Conservation (phyloP, 2,888 invertebrate genomes). For the Eristalis pertinax region DNA sequence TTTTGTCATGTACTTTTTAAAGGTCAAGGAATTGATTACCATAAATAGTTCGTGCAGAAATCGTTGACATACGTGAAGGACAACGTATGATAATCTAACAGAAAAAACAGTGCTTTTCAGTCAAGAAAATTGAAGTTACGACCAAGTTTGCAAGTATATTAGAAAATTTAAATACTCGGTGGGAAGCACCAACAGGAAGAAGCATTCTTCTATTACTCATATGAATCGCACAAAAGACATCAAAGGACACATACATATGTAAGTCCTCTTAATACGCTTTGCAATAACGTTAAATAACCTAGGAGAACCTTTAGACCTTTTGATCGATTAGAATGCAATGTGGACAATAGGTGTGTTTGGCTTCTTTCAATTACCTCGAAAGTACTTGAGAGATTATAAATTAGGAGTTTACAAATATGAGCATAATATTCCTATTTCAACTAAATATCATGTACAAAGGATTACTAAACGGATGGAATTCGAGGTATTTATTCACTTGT, state of each 20-base stretch:
- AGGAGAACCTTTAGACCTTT: not conserved
- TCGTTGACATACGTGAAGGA: not conserved
- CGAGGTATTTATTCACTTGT: too few relatives aligned
- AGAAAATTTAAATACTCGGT: slow-evolving; percentile 27
- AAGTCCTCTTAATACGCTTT: slow-evolving; percentile 2
- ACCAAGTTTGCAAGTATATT: not conserved
- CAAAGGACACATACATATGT: slow-evolving; percentile 22
- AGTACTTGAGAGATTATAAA: too few relatives aligned
- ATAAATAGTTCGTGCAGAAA: not conserved
- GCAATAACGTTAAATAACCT: not conserved
- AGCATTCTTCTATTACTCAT: slow-evolving; percentile 1
- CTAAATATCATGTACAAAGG: too few relatives aligned
- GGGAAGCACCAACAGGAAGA: not conserved
- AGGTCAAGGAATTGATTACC: slow-evolving; percentile 23
- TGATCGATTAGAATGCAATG: too few relatives aligned
- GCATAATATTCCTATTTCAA: too few relatives aligned
- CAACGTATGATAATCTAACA: not conserved
- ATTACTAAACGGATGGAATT: too few relatives aligned
- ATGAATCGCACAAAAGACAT: not conserved
- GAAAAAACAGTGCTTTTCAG: not conserved
- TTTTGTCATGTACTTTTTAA: not conserved
- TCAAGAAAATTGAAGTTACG: not conserved
- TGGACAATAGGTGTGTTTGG: too few relatives aligned
- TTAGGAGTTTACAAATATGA: too few relatives aligned
- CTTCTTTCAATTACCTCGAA: too few relatives aligned